These are phyloP conservation scores for Brachypterus glaber DNA, from an alignment of 2,888 invertebrate genomes.

Conservation along the genomic window DNA sequence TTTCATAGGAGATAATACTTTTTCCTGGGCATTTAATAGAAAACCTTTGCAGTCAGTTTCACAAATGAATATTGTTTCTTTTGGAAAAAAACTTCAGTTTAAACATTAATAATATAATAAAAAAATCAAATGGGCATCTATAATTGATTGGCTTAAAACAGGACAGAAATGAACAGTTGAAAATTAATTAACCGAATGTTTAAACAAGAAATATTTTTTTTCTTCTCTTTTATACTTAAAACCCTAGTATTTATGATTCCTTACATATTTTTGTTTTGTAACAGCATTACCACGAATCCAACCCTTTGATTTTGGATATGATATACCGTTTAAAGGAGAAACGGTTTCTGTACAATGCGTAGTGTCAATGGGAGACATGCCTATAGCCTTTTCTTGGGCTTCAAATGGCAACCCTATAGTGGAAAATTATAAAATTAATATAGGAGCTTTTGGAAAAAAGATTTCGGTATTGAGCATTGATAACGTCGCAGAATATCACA, in stretches of 20 bases:
- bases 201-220: too few relatives aligned
- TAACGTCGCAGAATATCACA: constrained; percentile 57
- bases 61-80: constrained; percentile 45
- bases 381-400: constrained; percentile 59
- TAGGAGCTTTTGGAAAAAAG: constrained; percentile 42
- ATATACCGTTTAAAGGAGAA: constrained; percentile 51
- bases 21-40: too few relatives aligned
- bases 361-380: constrained; percentile 60
- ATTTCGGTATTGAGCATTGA: constrained; percentile 50
- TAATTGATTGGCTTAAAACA: constrained; percentile 54
- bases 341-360: constrained; percentile 56
- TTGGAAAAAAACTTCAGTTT: constrained; percentile 50
- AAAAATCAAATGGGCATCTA: constrained; percentile 55
- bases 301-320: constrained; percentile 39
- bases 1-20: too few relatives aligned
- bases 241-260: too few relatives aligned
- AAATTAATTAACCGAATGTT: too few relatives aligned
- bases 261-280: constrained; percentile 30
- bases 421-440: constrained; percentile 43
- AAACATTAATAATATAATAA: constrained; percentile 55
- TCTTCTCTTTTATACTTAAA: too few relatives aligned
- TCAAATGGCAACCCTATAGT: constrained; percentile 56
- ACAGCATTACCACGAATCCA: constrained; percentile 47
- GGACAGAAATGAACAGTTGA: constrained; percentile 37
- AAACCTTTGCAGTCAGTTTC: too few relatives aligned